phyloP scores from a whole-genome alignment of 2,797 vertebrate species.

The Falco naumanni region DNA sequence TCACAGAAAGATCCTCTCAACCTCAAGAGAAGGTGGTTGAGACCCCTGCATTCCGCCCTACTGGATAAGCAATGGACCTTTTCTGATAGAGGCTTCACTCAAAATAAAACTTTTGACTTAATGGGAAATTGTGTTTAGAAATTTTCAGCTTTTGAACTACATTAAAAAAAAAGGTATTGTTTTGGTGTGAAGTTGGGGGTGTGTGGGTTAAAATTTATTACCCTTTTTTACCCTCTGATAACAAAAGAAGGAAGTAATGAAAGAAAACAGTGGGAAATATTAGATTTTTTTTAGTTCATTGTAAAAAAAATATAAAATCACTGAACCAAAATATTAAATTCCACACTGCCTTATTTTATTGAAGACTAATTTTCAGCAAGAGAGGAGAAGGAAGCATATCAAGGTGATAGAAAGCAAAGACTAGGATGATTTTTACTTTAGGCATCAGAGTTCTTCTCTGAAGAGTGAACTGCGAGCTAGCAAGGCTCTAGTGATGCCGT shows the following conservation, averaged over 20 bases:
- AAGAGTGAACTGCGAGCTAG: background rate
- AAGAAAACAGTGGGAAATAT: background rate
- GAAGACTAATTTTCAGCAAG: background rate
- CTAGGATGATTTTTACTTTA: background rate
- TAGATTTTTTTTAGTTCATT: background rate
- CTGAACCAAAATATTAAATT: background rate
- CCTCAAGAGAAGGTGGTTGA: background rate
- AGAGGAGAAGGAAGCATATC: background rate
- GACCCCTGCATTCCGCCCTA: background rate
- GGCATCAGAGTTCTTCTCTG: background rate
- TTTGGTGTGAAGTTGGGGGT: background rate
- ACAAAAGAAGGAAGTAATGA: background rate
- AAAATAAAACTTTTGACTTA: background rate
- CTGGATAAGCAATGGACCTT: background rate
- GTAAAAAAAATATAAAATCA: background rate
- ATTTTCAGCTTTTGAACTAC: background rate
- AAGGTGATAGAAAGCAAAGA: background rate
- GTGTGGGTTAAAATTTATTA: accelerated
- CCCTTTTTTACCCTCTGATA: background rate
- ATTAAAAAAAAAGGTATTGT: accelerated
- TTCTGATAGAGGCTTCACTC: background rate
- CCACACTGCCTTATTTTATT: background rate
- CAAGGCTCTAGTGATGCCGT: background rate
- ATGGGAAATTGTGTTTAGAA: background rate
- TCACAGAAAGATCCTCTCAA: background rate